Base-by-base conservation (phyloP, 2,888 invertebrate genomes). In the Cryptocheilus praepositus region DNA sequence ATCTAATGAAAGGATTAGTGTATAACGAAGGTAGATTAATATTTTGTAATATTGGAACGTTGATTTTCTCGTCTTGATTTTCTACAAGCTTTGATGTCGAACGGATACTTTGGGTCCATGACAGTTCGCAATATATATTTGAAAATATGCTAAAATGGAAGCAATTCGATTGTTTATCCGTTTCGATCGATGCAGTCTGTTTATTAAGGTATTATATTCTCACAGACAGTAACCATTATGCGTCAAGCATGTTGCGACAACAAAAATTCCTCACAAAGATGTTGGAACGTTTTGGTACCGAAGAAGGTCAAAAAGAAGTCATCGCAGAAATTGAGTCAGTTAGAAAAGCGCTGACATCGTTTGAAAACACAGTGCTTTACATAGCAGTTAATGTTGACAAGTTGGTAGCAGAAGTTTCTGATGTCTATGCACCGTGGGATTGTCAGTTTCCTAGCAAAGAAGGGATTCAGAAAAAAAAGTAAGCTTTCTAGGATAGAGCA, bases 221-320 rank as follows among this genome's bases (percentile, higher is more conserved):
- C 74, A 45, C 86, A 91, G 94, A 94, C 80, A 94, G 93, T 84
- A 96, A 96, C 88, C 90, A 92, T 61, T 92, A 93, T 82, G 91
- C 92, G 76, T 91, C 92, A 77, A 94, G 94, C 55, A 92, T 96
- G 80, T 87, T 96, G 16, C 90, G 94, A 0, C 96, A 97, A 83
- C 93, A 94, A 67, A 92, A 92, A 74, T 96, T 96, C 88, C 90
- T 97, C 21, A 92, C 92, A 7, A 90, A 92, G 8, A 84, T 96
- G 16, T 83, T 94, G n/a, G 91, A 92, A 62, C 90, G 90, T 64
- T 84, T 95, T 54, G 91, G 90, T 68, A 90, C 91, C 19, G 84
- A 84, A 4, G 86, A 89, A 25, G 90, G 90, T 0, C 90, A 91
- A 46, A 89, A 90, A 3, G 88, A 90, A 62, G 87, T 89, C 0